Conservation (phyloP, 1,140 invertebrate genomes). For the Pseudomyrmex concolor region DNA sequence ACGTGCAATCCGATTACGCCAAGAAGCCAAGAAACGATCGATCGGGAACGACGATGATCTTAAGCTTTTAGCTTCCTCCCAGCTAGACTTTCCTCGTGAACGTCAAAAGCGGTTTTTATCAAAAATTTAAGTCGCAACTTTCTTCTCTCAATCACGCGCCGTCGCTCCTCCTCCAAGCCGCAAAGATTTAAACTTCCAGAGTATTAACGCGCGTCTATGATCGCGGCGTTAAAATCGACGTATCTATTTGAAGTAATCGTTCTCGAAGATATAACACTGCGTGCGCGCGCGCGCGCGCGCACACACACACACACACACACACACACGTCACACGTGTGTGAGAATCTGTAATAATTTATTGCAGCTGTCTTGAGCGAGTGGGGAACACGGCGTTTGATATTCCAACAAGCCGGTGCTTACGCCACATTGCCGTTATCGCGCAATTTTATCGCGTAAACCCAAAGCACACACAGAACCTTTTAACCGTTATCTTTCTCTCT, state of each 20-base stretch:
- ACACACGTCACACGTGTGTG: neutral
- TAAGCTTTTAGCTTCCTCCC: slow-evolving; percentile 7
- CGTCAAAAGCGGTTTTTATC: slow-evolving; percentile 38
- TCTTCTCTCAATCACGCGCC: neutral
- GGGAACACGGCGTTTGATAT: slow-evolving; percentile 37
- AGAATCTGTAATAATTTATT: slow-evolving; percentile 37
- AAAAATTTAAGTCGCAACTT: slow-evolving; percentile 37
- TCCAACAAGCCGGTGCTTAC: slow-evolving; percentile 17
- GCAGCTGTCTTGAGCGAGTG: slow-evolving; percentile 12
- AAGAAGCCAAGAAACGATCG: slow-evolving; percentile 27
- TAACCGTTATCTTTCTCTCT: slow-evolving; percentile 2
- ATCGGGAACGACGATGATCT: slow-evolving; percentile 39
- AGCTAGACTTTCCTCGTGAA: slow-evolving; percentile 36
- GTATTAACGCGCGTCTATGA: slow-evolving; percentile 13
- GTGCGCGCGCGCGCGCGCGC: no score
- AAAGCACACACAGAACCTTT: slow-evolving; percentile 10
- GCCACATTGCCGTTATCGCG: slow-evolving; percentile 30
- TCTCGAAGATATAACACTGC: neutral
- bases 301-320: no score
- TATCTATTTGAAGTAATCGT: slow-evolving; percentile 13
- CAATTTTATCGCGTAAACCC: slow-evolving; percentile 32
- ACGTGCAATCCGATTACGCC: slow-evolving; percentile 47
- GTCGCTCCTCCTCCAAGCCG: neutral
- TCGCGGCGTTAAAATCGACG: neutral
- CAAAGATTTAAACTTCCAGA: neutral